phyloP scores from a whole-genome alignment of 2,888 invertebrate genomes.

The Cephus pygmeus region DNA sequence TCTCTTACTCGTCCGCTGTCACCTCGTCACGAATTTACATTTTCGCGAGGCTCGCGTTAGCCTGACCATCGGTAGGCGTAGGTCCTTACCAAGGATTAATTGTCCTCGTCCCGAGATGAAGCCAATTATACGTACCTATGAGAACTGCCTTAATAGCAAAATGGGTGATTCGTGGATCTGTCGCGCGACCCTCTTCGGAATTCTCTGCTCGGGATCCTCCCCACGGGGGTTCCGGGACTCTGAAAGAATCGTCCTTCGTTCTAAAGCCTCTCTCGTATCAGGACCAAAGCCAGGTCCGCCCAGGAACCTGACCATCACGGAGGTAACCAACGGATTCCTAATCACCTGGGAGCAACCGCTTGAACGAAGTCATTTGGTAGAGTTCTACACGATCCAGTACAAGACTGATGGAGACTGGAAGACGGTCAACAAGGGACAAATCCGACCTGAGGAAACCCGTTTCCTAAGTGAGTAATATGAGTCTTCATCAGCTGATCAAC shows the following conservation, averaged over 20 bases:
- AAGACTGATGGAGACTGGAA: slow-evolving; percentile 91
- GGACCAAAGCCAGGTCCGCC: slow-evolving; percentile 94
- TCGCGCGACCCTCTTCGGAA: neutral
- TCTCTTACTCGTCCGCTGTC: neutral
- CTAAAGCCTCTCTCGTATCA: slow-evolving; percentile 54
- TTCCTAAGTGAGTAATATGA: slow-evolving; percentile 75
- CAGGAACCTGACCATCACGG: slow-evolving; percentile 88
- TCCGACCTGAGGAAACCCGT: slow-evolving; percentile 89
- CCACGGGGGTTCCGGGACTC: neutral
- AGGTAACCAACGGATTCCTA: slow-evolving; percentile 89
- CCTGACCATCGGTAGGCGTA: neutral
- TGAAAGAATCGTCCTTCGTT: neutral
- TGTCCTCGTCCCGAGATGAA: neutral
- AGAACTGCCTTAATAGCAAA: neutral
- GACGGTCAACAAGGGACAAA: slow-evolving; percentile 87
- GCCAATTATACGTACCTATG: neutral
- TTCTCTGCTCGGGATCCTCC: neutral
- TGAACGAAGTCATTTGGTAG: slow-evolving; percentile 83
- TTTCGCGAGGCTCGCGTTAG: neutral
- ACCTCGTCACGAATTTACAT: neutral
- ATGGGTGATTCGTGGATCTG: neutral
- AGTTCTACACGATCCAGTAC: slow-evolving; percentile 93
- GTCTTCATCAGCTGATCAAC: neutral
- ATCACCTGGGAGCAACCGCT: slow-evolving; percentile 90
- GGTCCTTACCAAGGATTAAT: neutral